Percentiles rank a stretch among this genome's conserved stretches.
phyloP scores from a whole-genome alignment of 2,888 invertebrate species.

The Chelonus formosanus region DNA sequence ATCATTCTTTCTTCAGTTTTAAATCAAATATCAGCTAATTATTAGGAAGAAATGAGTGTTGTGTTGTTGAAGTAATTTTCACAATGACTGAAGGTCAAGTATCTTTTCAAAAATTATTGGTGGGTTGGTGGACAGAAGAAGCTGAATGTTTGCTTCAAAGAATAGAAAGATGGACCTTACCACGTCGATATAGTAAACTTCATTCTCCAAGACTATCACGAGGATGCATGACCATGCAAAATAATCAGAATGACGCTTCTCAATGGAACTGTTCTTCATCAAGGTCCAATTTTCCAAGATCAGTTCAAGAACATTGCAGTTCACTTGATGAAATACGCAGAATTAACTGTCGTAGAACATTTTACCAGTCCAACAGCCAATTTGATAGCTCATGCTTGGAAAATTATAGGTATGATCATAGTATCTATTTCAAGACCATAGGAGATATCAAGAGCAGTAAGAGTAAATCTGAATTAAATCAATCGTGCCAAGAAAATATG shows the following conservation, averaged over 20 bases:
- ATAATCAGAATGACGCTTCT: constrained; percentile 38
- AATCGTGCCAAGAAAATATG: neutral
- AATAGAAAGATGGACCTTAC: constrained; percentile 59
- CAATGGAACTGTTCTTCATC: neutral
- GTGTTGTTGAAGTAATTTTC: too few species aligned
- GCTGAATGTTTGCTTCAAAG: constrained; percentile 58
- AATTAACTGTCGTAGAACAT: constrained; percentile 56
- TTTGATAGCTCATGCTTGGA: constrained; percentile 58
- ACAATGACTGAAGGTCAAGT: constrained; percentile 43
- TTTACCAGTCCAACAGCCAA: constrained; percentile 56
- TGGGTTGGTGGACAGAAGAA: constrained; percentile 62
- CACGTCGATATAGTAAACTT: constrained; percentile 59
- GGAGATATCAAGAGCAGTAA: constrained; percentile 56
- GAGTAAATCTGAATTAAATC: constrained; percentile 1
- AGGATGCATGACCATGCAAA: constrained; percentile 54
- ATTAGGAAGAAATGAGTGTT: too few species aligned
- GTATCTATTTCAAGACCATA: constrained; percentile 62
- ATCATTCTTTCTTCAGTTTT: constrained; percentile 10
- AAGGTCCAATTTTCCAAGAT: constrained; percentile 37
- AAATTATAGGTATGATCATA: constrained; percentile 60
- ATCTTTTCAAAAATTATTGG: constrained; percentile 49
- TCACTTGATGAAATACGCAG: constrained; percentile 49
- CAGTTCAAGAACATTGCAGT: constrained; percentile 41
- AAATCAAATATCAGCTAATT: too few species aligned
- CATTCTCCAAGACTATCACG: constrained; percentile 52